A percentile compares a stretch with the other conserved stretches of the same genome.
phyloP scores from a whole-genome alignment of 2,888 invertebrate species.

The Tetrapedia diversipes region DNA sequence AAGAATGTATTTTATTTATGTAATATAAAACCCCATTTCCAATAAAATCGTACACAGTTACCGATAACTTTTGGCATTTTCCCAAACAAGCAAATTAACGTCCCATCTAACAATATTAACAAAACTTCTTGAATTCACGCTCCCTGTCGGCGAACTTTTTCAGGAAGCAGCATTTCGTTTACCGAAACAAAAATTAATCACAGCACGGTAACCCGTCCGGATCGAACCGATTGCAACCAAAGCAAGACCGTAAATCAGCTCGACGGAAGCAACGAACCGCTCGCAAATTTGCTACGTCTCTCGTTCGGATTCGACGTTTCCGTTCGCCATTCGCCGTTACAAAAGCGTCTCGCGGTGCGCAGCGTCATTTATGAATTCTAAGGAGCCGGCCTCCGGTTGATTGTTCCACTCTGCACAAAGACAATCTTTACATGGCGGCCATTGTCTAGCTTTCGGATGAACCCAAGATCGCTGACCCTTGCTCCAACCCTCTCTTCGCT shows the following conservation, averaged over 20 bases:
- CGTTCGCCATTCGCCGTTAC: constrained; percentile 16
- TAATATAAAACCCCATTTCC: too few species aligned
- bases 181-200: background rate
- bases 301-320: background rate
- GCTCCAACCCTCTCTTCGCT: background rate
- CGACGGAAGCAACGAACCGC: background rate
- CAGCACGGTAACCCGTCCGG: background rate
- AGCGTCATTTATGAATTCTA: constrained; percentile 58
- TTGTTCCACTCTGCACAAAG: constrained; percentile 68
- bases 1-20: too few species aligned
- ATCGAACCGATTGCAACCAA: background rate
- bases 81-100: too few species aligned
- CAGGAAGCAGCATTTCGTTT: too few species aligned
- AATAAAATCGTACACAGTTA: too few species aligned
- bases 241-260: background rate
- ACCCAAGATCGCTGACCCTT: constrained; percentile 62
- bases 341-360: constrained; percentile 36
- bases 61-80: too few species aligned
- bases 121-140: too few species aligned
- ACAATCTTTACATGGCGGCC: constrained; percentile 50
- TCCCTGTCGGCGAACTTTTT: too few species aligned
- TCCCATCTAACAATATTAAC: too few species aligned
- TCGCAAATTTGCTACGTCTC: constrained; percentile 1
- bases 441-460: constrained; percentile 68
- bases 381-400: constrained; percentile 63